phyloP scores from a whole-genome alignment of 1,140 invertebrate genomes.

The Cotesia vestalis region DNA sequence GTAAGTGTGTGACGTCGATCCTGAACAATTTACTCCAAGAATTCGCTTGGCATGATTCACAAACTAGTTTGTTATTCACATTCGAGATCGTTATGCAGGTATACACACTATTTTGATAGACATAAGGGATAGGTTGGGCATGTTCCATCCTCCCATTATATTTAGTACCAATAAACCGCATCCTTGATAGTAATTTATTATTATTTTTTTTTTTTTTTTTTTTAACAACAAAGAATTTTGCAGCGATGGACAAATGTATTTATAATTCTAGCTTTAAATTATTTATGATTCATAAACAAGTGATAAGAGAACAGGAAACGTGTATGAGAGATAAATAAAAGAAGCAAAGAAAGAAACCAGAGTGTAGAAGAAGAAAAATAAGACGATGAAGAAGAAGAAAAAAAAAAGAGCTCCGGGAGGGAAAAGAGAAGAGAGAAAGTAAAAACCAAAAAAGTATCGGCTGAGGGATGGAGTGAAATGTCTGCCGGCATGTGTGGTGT shows the following conservation, averaged over 20 bases:
- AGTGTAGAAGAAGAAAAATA: neutral
- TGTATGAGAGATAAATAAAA: slow-evolving; percentile 10
- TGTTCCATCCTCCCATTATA: neutral
- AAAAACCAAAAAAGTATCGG: slow-evolving; percentile 14
- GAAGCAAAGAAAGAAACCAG: slow-evolving; percentile 24
- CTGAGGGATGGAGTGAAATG: slow-evolving; percentile 46
- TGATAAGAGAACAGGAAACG: neutral
- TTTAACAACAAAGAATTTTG: neutral
- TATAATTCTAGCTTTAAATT: neutral
- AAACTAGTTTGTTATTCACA: slow-evolving; percentile 60
- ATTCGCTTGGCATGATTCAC: slow-evolving; percentile 63
- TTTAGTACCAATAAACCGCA: slow-evolving; percentile 23
- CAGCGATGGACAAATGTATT: neutral
- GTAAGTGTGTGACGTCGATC: slow-evolving; percentile 54
- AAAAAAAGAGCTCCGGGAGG: slow-evolving; percentile 26
- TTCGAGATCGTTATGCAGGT: slow-evolving; percentile 54
- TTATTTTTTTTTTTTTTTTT: neutral
- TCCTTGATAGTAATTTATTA: neutral
- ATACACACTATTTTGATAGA: slow-evolving; percentile 27
- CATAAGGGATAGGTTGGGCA: too few relatives aligned
- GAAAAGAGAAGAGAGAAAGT: slow-evolving; percentile 30
- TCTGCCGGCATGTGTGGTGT: slow-evolving; percentile 16
- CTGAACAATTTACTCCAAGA: slow-evolving; percentile 62
- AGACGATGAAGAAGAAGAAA: neutral
- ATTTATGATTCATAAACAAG: neutral